phyloP scores from a whole-genome alignment of 1,140 invertebrate species.

The Drosophila navojoa region DNA sequence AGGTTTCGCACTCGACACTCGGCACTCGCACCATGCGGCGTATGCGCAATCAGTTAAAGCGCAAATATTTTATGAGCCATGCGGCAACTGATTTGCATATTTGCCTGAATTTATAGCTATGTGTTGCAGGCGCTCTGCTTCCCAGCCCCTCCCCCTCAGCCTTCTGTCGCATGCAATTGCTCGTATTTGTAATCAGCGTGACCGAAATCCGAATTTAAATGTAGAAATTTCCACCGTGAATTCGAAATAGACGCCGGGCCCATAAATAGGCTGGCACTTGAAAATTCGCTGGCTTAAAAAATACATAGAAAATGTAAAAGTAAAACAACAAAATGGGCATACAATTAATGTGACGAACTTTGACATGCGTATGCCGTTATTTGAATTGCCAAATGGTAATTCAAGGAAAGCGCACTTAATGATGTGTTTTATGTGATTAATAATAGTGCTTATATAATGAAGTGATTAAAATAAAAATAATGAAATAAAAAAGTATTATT shows the following conservation, averaged over 20 bases:
- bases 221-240: constrained; percentile 23
- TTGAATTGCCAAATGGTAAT: too few relatives aligned
- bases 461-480: too few relatives aligned
- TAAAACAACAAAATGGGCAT: too few relatives aligned
- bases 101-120: constrained; percentile 50
- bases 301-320: too few relatives aligned
- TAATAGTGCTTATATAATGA: too few relatives aligned
- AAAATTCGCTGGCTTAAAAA: too few relatives aligned
- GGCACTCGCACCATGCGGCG: constrained; percentile 42
- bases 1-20: constrained; percentile 34
- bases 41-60: constrained; percentile 64
- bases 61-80: constrained; percentile 67
- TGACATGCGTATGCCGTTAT: too few relatives aligned
- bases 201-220: constrained; percentile 45
- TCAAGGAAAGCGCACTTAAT: too few relatives aligned
- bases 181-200: constrained; percentile 45
- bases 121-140: neutral
- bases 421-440: too few relatives aligned
- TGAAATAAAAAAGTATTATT: too few relatives aligned
- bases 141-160: neutral
- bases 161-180: constrained; percentile 1
- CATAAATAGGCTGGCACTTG: neutral
- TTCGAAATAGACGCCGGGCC: neutral
- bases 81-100: constrained; percentile 64
- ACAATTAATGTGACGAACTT: too few relatives aligned